phyloP scores from a whole-genome alignment of 2,797 vertebrate genomes.

The Cyclopterus lumpus region DNA sequence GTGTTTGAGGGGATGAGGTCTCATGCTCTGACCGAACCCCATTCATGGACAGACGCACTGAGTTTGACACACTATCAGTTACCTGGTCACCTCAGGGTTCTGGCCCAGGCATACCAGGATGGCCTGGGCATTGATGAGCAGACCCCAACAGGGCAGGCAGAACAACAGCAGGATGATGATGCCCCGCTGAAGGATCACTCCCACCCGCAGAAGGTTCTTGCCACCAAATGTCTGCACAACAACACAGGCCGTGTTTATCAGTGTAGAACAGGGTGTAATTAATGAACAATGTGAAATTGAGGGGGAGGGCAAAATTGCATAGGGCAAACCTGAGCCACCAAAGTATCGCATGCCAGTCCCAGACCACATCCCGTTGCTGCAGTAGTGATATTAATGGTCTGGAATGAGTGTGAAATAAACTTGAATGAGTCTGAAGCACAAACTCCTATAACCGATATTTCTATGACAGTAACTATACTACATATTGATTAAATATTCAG shows the following conservation, averaged over 20 bases:
- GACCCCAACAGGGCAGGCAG: conserved; percentile 92
- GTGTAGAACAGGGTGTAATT: conserved; percentile 15
- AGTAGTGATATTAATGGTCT: conserved; percentile 90
- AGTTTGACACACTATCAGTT: conserved; percentile 21
- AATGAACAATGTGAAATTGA: not conserved
- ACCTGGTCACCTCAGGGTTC: conserved; percentile 89
- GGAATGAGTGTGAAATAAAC: conserved; percentile 49
- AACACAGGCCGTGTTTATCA: conserved; percentile 26
- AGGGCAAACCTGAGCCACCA: conserved; percentile 88
- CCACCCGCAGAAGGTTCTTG: conserved; percentile 89
- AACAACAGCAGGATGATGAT: conserved; percentile 88
- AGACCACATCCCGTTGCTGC: conserved; percentile 88
- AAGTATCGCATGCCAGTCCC: conserved; percentile 88
- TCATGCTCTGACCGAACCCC: not conserved
- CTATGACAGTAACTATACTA: not conserved
- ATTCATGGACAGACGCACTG: not conserved
- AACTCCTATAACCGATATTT: not conserved
- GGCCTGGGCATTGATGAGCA: conserved; percentile 89
- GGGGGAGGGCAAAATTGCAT: not conserved
- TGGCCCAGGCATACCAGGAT: conserved; percentile 87
- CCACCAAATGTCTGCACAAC: conserved; percentile 87
- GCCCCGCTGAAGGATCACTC: conserved; percentile 89
- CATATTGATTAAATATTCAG: conserved; percentile 32
- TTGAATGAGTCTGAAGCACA: not conserved
- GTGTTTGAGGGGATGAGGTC: not conserved